phyloP scores from a whole-genome alignment of 1,140 invertebrate genomes.

The Drosophila grimshawi region DNA sequence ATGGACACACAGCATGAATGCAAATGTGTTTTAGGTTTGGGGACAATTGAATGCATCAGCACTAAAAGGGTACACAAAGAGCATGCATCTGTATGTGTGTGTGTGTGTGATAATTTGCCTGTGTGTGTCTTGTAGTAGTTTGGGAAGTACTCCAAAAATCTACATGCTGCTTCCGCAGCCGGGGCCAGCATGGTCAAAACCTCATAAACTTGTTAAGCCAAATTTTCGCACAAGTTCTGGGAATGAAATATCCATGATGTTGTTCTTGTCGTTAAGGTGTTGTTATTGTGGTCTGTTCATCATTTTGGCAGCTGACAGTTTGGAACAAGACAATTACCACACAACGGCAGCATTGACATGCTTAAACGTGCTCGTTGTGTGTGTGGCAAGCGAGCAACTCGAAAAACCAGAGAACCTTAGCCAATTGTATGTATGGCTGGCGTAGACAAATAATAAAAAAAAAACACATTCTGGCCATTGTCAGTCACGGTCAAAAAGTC shows the following conservation, averaged over 20 bases:
- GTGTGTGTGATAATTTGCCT: too few species aligned
- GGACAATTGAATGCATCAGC: slow-evolving; percentile 46
- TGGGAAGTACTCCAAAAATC: slow-evolving; percentile 47
- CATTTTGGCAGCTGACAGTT: slow-evolving; percentile 55
- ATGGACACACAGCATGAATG: slow-evolving; percentile 44
- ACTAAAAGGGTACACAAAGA: neutral
- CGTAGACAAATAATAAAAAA: neutral
- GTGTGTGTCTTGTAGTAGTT: neutral
- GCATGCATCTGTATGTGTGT: neutral
- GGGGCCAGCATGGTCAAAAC: slow-evolving; percentile 27
- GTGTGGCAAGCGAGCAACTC: slow-evolving; percentile 4
- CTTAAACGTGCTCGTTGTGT: slow-evolving; percentile 57
- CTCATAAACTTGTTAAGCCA: slow-evolving; percentile 75
- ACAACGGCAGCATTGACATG: slow-evolving; percentile 51
- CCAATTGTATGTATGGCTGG: slow-evolving; percentile 57
- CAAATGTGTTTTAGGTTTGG: slow-evolving; percentile 38
- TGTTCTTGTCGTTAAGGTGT: slow-evolving; percentile 25
- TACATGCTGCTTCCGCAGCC: slow-evolving; percentile 34
- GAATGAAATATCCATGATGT: slow-evolving; percentile 45
- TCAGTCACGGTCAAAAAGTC: slow-evolving; percentile 31
- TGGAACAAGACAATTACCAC: slow-evolving; percentile 28
- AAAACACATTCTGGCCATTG: slow-evolving; percentile 21
- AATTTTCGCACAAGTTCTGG: slow-evolving; percentile 50
- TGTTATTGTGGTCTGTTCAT: slow-evolving; percentile 53
- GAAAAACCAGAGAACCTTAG: slow-evolving; percentile 13